These are phyloP conservation scores for Hemicrepidius hirtus DNA, from an alignment of 2,888 invertebrate genomes.

Conservation along the genomic window DNA sequence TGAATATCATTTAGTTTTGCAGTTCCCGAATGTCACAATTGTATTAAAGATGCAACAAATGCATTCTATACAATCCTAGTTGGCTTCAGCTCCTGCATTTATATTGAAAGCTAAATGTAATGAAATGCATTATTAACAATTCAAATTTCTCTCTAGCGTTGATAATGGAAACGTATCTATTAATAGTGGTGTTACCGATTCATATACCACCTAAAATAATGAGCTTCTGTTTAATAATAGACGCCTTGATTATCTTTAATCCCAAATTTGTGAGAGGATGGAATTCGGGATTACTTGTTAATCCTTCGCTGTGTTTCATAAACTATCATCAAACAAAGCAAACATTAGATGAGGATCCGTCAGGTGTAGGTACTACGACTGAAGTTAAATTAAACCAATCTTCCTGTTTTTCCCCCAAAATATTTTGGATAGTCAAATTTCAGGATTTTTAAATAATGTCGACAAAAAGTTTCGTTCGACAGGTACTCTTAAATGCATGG, in stretches of 20 bases:
- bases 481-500: slow-evolving; percentile 26
- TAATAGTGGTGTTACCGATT: slow-evolving; percentile 1
- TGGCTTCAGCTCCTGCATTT: neutral
- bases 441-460: no score
- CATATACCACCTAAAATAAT: slow-evolving; percentile 1
- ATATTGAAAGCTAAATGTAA: neutral
- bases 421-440: neutral
- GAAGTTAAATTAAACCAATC: neutral
- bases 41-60: neutral
- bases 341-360: neutral
- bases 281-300: slow-evolving; percentile 2
- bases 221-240: slow-evolving; percentile 10
- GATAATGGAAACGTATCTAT: slow-evolving; percentile 13
- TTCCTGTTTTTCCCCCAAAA: no score
- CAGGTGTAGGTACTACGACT: neutral
- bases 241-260: neutral
- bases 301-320: neutral
- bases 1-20: no score
- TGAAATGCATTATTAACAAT: slow-evolving; percentile 1
- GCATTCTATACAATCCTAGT: neutral
- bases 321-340: neutral
- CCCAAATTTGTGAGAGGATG: neutral
- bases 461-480: slow-evolving; percentile 8
- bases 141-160: neutral
- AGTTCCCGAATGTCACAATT: neutral